A percentile compares a stretch with the other conserved stretches of the same genome.
Conservation (phyloP, 2,113 vertebrate species). For the Loxodonta africana region DNA sequence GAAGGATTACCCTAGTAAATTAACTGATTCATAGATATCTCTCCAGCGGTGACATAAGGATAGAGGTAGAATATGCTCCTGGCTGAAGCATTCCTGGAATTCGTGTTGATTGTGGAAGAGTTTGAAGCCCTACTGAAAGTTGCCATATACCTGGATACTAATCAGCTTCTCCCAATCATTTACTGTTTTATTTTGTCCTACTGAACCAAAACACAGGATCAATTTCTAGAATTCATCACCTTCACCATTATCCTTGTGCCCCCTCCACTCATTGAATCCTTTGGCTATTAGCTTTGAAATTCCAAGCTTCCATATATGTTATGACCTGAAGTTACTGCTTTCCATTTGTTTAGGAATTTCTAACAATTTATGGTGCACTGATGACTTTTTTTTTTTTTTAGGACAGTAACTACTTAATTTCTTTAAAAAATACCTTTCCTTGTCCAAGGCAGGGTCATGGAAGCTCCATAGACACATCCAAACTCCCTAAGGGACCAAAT, state of each 20-base stretch:
- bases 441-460: no score
- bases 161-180: neutral
- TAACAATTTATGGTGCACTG: neutral
- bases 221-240: neutral
- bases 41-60: neutral
- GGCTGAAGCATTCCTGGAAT: neutral
- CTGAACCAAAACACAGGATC: neutral
- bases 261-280: neutral
- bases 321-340: neutral
- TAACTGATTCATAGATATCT: neutral
- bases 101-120: neutral
- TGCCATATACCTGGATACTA: neutral
- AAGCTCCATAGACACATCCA: no score
- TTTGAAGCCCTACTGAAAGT: neutral
- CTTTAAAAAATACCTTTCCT: neutral
- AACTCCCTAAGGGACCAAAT: no score
- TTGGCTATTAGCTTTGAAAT: neutral
- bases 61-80: neutral
- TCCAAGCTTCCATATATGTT: neutral
- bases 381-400: neutral
- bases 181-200: neutral
- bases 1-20: neutral
- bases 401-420: neutral
- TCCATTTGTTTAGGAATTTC: neutral
- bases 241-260: neutral